These are phyloP conservation scores for Chunga burmeisteri DNA, from an alignment of 2,113 vertebrate genomes.

Conservation along the genomic window DNA sequence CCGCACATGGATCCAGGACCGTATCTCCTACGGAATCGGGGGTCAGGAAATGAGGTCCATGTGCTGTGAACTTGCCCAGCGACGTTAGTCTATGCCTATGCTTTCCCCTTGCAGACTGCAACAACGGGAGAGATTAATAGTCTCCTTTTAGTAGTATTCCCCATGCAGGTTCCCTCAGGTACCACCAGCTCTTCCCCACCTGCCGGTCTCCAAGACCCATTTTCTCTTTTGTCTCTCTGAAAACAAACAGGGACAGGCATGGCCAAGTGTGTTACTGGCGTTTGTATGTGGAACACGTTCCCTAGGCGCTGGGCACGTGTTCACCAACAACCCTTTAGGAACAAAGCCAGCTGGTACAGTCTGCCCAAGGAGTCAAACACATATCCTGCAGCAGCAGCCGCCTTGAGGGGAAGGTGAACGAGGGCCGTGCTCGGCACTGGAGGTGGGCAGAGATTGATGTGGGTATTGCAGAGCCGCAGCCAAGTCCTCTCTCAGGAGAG, in stretches of 20 bases:
- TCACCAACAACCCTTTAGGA: background rate
- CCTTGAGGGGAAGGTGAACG: accelerated
- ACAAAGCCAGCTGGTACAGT: background rate
- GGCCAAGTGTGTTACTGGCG: accelerated
- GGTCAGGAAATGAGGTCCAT: accelerated
- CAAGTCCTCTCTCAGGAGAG: accelerated
- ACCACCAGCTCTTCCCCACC: background rate
- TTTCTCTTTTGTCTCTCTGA: background rate
- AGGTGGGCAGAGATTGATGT: accelerated
- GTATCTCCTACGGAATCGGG: background rate
- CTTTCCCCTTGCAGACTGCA: background rate
- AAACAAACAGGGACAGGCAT: background rate
- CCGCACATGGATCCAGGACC: accelerated
- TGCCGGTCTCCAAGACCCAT: background rate
- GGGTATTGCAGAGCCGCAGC: background rate
- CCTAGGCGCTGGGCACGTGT: background rate
- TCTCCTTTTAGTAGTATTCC: background rate
- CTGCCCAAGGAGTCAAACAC: background rate
- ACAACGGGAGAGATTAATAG: background rate
- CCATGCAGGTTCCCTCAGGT: accelerated
- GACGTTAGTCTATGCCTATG: background rate
- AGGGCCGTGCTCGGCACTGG: background rate
- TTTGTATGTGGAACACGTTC: accelerated
- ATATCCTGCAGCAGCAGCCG: background rate
- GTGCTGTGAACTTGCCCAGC: background rate